Evolutionary conservation across 2,113 vertebrate species (phyloP), one percentile per base, ranked within the genome.

Genomic region (Calyptommatus sinebrachiatus): DNA sequence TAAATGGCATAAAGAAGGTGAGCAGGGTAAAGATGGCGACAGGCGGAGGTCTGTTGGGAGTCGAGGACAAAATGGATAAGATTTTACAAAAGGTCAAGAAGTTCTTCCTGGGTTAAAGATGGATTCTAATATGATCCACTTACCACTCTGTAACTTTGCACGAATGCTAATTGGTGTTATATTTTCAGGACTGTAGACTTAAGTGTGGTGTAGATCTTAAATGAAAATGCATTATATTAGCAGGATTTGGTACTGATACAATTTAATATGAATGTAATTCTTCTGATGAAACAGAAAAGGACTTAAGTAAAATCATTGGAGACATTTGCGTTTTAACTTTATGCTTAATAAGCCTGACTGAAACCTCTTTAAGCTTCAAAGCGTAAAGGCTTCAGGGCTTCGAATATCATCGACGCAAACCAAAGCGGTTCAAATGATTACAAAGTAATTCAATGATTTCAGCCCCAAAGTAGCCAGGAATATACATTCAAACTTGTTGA

Each of bases 201-300:
- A 16, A 77, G 28, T 35, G 22, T 57, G 26, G 76, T 41, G 18
- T n/a, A 26, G 12, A 21, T 45, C 50, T 35, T 60, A 50, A 72
- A 35, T n/a, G 57, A 67, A 20, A 28, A 16, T 35, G 28, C 11
- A 74, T 74, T 74, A 74, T 73, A 29, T 68, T 45, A 73, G 29
- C 24, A 63, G 41, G 21, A n/a, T 29, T 68, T 69, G 53, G 66
- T 21, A 80, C n/a, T 48, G 20, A 10, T 18, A 73, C 66, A 80
- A 78, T 50, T 79, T 46, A 71, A 68, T 70, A 16, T 12, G 84
- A 72, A 21, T 85, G 31, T 62, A 65, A 35, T 76, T 29, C 50
- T 41, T 29, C 22, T 35, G 28, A 80, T 50, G 0, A 82, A 31
- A 76, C 12, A 35, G n/a, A 41, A 70, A 70, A 74, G 31, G 10